These are phyloP conservation scores for Platorchestia sp. DNA, from an alignment of 1,140 invertebrate species.

Conservation along the genomic window DNA sequence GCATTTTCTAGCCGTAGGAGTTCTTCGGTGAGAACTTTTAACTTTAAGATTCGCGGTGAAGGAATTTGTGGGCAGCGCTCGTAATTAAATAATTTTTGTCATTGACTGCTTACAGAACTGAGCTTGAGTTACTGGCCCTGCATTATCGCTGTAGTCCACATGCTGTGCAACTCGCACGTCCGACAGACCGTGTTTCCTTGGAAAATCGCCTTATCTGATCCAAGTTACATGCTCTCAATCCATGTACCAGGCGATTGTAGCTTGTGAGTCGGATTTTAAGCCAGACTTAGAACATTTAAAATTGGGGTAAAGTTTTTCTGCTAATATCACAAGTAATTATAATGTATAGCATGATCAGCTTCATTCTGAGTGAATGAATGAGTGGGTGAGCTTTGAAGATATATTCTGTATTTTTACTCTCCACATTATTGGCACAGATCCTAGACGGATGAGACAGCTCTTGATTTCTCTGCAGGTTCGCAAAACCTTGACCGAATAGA, in stretches of 20 bases:
- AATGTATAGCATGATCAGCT: neutral
- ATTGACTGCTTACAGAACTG: neutral
- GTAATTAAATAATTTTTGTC: neutral
- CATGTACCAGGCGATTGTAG: neutral
- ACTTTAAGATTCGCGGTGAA: neutral
- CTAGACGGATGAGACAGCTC: neutral
- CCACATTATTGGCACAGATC: neutral
- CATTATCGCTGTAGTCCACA: neutral
- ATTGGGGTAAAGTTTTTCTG: neutral
- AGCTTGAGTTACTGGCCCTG: neutral
- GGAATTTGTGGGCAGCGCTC: neutral
- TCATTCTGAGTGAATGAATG: neutral
- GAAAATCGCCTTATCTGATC: neutral
- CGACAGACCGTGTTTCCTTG: neutral
- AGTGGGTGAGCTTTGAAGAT: neutral
- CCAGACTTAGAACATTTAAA: neutral
- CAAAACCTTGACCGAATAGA: neutral
- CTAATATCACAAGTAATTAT: neutral
- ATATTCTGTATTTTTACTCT: neutral
- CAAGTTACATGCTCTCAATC: neutral
- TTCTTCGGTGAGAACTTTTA: neutral
- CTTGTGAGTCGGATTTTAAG: neutral
- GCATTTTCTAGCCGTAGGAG: neutral
- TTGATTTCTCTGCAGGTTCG: neutral
- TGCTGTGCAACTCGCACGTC: neutral